Conservation (phyloP, 2,113 vertebrate genomes). For the Lagopus muta region DNA sequence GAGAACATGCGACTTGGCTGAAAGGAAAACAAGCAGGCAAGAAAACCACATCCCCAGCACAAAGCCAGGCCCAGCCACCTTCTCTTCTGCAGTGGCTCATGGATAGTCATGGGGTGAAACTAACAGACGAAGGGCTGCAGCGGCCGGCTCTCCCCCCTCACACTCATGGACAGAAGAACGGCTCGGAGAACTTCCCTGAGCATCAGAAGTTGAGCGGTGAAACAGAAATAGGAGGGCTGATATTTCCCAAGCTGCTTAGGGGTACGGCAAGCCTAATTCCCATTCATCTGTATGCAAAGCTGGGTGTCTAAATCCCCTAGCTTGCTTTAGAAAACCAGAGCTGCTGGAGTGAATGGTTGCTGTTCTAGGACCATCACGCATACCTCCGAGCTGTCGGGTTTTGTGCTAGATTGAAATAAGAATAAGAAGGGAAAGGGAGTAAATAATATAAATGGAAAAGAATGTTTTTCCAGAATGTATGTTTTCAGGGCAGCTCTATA, state of each 20-base stretch:
- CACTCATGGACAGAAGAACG: background rate
- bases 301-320: accelerated
- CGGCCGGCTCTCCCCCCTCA: background rate
- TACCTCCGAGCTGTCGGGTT: background rate
- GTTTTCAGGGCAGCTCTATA: background rate
- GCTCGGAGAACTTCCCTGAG: background rate
- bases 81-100: accelerated
- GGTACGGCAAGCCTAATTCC: background rate
- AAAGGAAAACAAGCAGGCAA: background rate
- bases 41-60: background rate
- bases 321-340: accelerated
- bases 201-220: accelerated
- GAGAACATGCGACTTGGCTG: accelerated
- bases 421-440: background rate
- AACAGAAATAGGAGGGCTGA: background rate
- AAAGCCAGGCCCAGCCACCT: background rate
- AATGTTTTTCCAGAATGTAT: background rate
- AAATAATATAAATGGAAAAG: background rate
- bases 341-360: accelerated
- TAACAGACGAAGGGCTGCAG: background rate
- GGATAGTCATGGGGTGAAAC: background rate
- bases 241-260: background rate
- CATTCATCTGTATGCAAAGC: background rate
- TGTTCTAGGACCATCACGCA: background rate
- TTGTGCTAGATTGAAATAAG: background rate